Percentiles rank a stretch among this genome's conserved stretches.
Conservation (phyloP, 92 coral and sea anemone genomes). For the Nematostella vectensis region DNA sequence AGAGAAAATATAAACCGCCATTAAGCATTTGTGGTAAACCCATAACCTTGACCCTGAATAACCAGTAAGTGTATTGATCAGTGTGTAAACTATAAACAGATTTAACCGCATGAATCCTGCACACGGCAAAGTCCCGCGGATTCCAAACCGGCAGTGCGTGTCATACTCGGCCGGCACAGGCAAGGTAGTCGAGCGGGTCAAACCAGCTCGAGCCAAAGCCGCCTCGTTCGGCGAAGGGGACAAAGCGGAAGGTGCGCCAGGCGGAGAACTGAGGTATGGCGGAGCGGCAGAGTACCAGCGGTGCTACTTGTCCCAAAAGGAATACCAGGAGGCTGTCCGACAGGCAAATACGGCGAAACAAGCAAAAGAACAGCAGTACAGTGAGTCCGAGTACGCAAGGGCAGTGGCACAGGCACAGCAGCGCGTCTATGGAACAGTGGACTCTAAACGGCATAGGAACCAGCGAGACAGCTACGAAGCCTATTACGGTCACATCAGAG, state of each 20-base stretch:
- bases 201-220: conserved; percentile 22
- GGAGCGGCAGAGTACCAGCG: neutral
- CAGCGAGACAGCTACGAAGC: neutral
- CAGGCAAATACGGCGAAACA: neutral
- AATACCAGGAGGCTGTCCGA: conserved; percentile 1
- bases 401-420: conserved; percentile 2
- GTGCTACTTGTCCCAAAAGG: neutral
- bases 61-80: conserved; percentile 18
- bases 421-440: neutral
- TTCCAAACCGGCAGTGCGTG: conserved; percentile 50
- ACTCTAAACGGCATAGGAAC: neutral
- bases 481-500: neutral
- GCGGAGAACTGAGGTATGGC: neutral
- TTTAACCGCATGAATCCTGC: conserved; percentile 86
- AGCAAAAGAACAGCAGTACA: conserved; percentile 1
- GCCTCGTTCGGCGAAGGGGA: conserved; percentile 30
- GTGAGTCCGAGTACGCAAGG: conserved; percentile 9
- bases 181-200: conserved; percentile 13
- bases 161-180: conserved; percentile 31
- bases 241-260: conserved; percentile 8
- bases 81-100: conserved; percentile 81
- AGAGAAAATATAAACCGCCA: too few species aligned
- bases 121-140: conserved; percentile 42
- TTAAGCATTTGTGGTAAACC: too few species aligned
- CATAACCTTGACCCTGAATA: too few species aligned